Evolutionary conservation across 2,113 vertebrate genomes (phyloP).

Genomic region (Hyperopisus bebe): DNA sequence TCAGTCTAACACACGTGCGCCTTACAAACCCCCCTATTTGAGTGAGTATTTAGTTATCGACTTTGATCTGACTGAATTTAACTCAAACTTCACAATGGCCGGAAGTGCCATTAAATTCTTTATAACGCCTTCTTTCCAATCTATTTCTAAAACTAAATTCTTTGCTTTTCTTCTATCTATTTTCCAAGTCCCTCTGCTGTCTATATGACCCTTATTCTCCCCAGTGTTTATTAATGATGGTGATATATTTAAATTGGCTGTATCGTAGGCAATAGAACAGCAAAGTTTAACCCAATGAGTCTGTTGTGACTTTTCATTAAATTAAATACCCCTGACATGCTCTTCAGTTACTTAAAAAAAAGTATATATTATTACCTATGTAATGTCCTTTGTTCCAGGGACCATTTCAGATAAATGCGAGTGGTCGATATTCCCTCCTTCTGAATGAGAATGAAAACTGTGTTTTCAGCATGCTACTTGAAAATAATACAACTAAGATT

Average conservation of each 20-base stretch:
- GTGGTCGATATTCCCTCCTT: not conserved
- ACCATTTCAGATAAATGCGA: not conserved
- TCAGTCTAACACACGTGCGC: constrained; percentile 85
- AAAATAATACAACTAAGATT: not conserved
- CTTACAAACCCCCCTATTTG: constrained; percentile 97
- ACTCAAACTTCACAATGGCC: constrained; percentile 19
- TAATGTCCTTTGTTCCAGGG: not conserved
- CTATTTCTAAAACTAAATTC: constrained; percentile 28
- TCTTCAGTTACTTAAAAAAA: not conserved
- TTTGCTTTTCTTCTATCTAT: constrained; percentile 44
- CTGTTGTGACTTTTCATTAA: constrained; percentile 44
- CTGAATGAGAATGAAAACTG: not conserved
- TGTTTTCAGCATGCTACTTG: not conserved
- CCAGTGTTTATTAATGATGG: constrained; percentile 14
- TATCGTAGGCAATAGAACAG: constrained; percentile 6
- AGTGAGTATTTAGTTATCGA: constrained; percentile 79
- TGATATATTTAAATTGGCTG: constrained; percentile 25
- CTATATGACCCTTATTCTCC: constrained; percentile 30
- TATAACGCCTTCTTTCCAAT: constrained; percentile 14
- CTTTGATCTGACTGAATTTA: constrained; percentile 22
- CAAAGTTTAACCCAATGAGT: constrained; percentile 21
- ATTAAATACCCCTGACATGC: constrained; percentile 22
- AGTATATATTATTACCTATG: not conserved
- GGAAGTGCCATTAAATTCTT: constrained; percentile 27
- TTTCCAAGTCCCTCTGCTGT: constrained; percentile 6